Evolutionary conservation across 2,888 invertebrate genomes (phyloP).

Genomic region (Melanargia galathea): DNA sequence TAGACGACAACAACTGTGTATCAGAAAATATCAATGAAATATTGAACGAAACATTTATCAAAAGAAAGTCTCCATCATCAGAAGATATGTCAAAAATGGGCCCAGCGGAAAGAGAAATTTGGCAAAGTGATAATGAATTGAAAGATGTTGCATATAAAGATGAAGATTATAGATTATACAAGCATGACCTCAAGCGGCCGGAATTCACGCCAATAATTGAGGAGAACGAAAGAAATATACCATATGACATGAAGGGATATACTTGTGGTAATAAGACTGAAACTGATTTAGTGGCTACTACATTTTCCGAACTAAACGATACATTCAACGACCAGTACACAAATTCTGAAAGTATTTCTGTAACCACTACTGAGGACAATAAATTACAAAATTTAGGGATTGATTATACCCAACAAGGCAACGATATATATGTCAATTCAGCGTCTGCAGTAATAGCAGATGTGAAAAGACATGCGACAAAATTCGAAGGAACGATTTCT

Average conservation of each 20-base stretch:
- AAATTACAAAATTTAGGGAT: slow-evolving; percentile 42
- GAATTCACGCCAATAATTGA: slow-evolving; percentile 73
- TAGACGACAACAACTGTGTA: slow-evolving; percentile 74
- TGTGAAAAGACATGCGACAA: slow-evolving; percentile 74
- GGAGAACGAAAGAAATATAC: slow-evolving; percentile 68
- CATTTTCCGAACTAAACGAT: slow-evolving; percentile 75
- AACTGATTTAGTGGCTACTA: slow-evolving; percentile 67
- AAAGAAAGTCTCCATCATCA: slow-evolving; percentile 53
- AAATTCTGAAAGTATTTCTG: slow-evolving; percentile 53
- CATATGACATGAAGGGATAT: slow-evolving; percentile 56
- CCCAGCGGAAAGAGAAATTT: slow-evolving; percentile 75
- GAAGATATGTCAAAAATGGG: slow-evolving; percentile 64
- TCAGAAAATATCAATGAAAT: slow-evolving; percentile 66
- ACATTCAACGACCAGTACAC: slow-evolving; percentile 68
- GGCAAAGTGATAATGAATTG: slow-evolving; percentile 64
- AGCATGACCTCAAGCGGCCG: slow-evolving; percentile 60
- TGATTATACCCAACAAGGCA: slow-evolving; percentile 50
- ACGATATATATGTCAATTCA: slow-evolving; percentile 70
- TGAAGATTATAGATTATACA: slow-evolving; percentile 56
- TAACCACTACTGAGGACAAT: slow-evolving; percentile 48
- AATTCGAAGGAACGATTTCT: slow-evolving; percentile 77
- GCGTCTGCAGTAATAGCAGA: slow-evolving; percentile 75
- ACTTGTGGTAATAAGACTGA: slow-evolving; percentile 47
- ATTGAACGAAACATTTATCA: slow-evolving; percentile 43
- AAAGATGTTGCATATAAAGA: slow-evolving; percentile 49